These are phyloP conservation scores for Philopotamus ludificatus DNA, from an alignment of 1,140 invertebrate genomes.

Conservation along the genomic window DNA sequence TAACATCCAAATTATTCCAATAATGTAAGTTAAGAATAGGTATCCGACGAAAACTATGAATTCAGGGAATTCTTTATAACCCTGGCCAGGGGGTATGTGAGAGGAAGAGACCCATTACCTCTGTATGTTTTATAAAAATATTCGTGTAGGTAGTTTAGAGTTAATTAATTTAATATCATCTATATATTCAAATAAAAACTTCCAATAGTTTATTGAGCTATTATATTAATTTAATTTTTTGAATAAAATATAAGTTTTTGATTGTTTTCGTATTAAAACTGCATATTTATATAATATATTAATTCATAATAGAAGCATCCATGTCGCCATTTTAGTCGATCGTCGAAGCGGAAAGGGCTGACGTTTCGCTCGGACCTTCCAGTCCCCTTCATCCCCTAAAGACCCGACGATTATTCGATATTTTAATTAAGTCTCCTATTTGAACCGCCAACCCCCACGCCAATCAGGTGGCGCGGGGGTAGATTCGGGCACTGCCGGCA, in stretches of 20 bases:
- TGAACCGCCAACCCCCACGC: slow-evolving; percentile 2
- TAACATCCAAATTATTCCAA: no score
- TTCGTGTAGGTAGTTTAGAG: no score
- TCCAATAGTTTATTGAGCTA: slow-evolving; percentile 1
- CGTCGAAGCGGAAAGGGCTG: slow-evolving; percentile 18
- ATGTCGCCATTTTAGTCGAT: slow-evolving; percentile 18
- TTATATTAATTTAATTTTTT: neutral
- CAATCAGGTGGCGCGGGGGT: slow-evolving; percentile 11
- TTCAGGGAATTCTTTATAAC: no score
- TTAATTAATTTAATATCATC: no score
- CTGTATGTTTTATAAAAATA: no score
- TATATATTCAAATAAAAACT: no score
- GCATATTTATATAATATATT: no score
- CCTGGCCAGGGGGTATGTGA: no score
- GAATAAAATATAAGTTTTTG: neutral
- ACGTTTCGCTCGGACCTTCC: slow-evolving; percentile 14
- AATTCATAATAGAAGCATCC: no score
- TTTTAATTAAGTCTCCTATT: slow-evolving; percentile 40
- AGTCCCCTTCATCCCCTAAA: slow-evolving; percentile 9
- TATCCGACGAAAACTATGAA: no score
- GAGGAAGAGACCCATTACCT: no score
- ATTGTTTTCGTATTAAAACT: neutral
- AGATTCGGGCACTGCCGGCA: slow-evolving; percentile 7
- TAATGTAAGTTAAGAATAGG: no score
- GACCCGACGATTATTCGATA: slow-evolving; percentile 37